Conservation (phyloP, 2,797 vertebrate species). For the Ctenopoma multispine region DNA sequence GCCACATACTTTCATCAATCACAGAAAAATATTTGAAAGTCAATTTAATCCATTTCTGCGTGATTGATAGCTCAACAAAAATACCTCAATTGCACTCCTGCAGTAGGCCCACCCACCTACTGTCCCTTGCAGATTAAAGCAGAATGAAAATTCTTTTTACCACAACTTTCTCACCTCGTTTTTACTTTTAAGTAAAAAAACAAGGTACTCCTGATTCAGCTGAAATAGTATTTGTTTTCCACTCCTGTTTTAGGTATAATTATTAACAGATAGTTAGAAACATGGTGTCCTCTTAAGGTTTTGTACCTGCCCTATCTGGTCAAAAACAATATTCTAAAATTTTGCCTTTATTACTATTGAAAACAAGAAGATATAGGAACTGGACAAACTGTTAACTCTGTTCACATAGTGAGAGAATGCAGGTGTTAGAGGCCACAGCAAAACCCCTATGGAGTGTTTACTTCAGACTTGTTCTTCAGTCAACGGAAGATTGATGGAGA, state of each 20-base stretch:
- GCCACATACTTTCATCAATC: constrained; percentile 57
- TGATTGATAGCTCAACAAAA: constrained; percentile 62
- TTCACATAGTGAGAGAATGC: constrained; percentile 44
- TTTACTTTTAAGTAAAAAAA: constrained; percentile 14
- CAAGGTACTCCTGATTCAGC: not conserved
- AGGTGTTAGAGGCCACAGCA: constrained; percentile 70
- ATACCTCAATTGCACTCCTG: constrained; percentile 29
- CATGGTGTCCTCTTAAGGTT: not conserved
- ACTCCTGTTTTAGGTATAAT: constrained; percentile 5
- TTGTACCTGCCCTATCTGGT: constrained; percentile 5
- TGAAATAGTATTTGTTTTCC: not conserved
- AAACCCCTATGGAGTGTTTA: constrained; percentile 74
- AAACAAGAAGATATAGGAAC: constrained; percentile 28
- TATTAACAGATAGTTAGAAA: constrained; percentile 11
- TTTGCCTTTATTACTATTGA: constrained; percentile 28
- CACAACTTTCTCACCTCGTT: constrained; percentile 11
- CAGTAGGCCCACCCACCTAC: constrained; percentile 39
- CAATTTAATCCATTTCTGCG: constrained; percentile 49
- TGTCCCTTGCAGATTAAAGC: constrained; percentile 33
- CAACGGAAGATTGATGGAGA: constrained; percentile 76
- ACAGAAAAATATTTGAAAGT: constrained; percentile 62
- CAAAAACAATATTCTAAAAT: constrained; percentile 24
- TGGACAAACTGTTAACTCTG: constrained; percentile 34
- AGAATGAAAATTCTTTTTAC: constrained; percentile 8
- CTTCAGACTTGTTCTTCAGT: constrained; percentile 74